Base-by-base conservation (phyloP, 2,797 vertebrate genomes). In the Rhinophrynus dorsalis region DNA sequence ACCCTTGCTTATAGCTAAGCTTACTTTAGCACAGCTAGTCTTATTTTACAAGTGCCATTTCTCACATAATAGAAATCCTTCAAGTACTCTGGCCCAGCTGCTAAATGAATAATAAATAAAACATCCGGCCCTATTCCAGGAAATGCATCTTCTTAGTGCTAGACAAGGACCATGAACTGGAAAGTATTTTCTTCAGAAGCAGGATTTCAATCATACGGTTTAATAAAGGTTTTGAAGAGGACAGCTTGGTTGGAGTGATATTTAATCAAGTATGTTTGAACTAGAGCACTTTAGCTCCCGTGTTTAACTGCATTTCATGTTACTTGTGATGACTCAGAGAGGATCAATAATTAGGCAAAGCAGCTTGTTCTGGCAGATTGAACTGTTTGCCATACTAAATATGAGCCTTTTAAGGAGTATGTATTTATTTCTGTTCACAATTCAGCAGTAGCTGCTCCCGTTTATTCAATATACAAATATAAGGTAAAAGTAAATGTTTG, bases 151-250 rank as follows among this genome's bases (percentile, higher is more conserved):
- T 47, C n/a, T 27, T 12, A 27, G 23, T 21, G 33, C 60, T 51
- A 26, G 8, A 38, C 12, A 26, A 51, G 47, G 20, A 63, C 13
- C 21, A 12, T 20, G 13, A 37, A 27, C 6, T 50, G 20, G 18
- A 21, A 60, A 38, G 32, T 20, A 63, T 27, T 26, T 24, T 38
- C 32, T 37, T 63, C 9, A 38, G 24, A 63, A 50, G 21, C 18
- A 35, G 29, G 23, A 35, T 50, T 33, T 62, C 44, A 62, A 23
- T 62, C n/a, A 48, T 11, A 1, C 32, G 13, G n/a, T 15, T 37
- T 24, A 63, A 26, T 51, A 38, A 18, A 38, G n/a, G 45, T 26
- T 37, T 51, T 62, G 40, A 48, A 62, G 59, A 21, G 59, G 44
- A 2, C 21, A 8, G 18, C 27, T 24, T 23, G 17, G 42, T 3